phyloP scores from a whole-genome alignment of 2,797 vertebrate species.

The Phrynocephalus guinanensis region DNA sequence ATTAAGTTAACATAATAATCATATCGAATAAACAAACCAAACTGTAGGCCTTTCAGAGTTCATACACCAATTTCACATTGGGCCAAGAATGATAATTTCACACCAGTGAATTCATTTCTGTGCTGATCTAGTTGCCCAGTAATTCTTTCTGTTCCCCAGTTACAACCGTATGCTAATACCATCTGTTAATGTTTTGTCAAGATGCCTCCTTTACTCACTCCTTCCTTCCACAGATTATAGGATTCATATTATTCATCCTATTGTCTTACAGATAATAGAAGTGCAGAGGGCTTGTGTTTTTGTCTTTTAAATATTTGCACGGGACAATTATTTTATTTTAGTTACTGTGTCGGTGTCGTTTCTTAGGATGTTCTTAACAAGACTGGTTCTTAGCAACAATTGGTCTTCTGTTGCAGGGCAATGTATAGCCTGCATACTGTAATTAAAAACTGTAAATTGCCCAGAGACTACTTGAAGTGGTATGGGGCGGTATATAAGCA shows the following conservation, averaged over 20 bases:
- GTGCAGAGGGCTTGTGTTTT: constrained; percentile 63
- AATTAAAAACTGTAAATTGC: too few species aligned
- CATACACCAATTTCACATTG: background rate
- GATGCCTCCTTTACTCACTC: constrained; percentile 45
- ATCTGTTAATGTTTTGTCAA: constrained; percentile 62
- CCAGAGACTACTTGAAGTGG: too few species aligned
- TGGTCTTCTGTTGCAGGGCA: background rate
- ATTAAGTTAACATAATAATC: too few species aligned
- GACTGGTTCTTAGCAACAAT: background rate
- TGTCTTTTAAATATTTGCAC: constrained; percentile 8
- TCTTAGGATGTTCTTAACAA: background rate
- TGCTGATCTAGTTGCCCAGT: constrained; percentile 67
- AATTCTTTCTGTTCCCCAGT: constrained; percentile 63
- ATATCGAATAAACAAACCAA: too few species aligned
- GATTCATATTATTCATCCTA: background rate
- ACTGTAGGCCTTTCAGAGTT: constrained; percentile 9
- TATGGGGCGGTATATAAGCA: too few species aligned
- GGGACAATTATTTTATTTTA: constrained; percentile 28
- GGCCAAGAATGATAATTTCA: constrained; percentile 53
- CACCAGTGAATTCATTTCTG: constrained; percentile 34
- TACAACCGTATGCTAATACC: constrained; percentile 73
- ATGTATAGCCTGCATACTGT: too few species aligned
- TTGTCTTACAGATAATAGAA: constrained; percentile 46
- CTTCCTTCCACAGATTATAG: background rate
- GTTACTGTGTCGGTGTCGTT: background rate